These are phyloP conservation scores for Rhorus exstirpatorius DNA, from an alignment of 2,888 invertebrate genomes.

Conservation along the genomic window DNA sequence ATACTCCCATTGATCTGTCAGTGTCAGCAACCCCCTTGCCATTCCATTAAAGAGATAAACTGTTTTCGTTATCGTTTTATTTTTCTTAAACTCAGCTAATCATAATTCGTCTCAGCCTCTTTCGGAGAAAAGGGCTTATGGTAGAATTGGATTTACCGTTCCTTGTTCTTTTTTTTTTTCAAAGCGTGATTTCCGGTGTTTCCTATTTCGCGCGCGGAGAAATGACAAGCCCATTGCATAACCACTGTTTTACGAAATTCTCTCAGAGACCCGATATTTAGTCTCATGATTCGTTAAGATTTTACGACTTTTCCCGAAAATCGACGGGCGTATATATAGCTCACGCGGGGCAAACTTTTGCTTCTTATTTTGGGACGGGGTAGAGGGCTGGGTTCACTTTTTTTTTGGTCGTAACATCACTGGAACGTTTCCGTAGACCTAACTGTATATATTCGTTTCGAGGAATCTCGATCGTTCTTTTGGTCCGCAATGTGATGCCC, in stretches of 20 bases:
- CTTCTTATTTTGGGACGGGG: slow-evolving; percentile 56
- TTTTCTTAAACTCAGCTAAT: background rate
- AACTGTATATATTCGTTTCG: slow-evolving; percentile 61
- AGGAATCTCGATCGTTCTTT: slow-evolving; percentile 54
- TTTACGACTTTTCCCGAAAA: slow-evolving; percentile 69
- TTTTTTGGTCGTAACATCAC: background rate
- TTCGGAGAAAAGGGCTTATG: background rate
- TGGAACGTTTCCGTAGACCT: slow-evolving; percentile 21
- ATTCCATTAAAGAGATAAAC: background rate
- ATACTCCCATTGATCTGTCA: slow-evolving; percentile 17
- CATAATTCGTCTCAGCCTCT: background rate
- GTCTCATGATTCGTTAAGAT: slow-evolving; percentile 61
- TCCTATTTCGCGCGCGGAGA: background rate
- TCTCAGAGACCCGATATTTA: slow-evolving; percentile 59
- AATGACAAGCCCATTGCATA: background rate
- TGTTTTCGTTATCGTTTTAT: background rate
- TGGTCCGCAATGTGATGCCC: slow-evolving; percentile 25
- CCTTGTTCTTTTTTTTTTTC: slow-evolving; percentile 10
- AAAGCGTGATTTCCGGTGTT: background rate
- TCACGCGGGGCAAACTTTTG: slow-evolving; percentile 44
- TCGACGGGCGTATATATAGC: slow-evolving; percentile 30
- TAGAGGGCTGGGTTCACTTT: slow-evolving; percentile 45
- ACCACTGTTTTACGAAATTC: slow-evolving; percentile 45
- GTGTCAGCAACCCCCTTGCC: slow-evolving; percentile 43
- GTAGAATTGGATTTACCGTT: background rate